These are phyloP conservation scores for Anser brachyrhynchus DNA, from an alignment of 2,113 vertebrate genomes.

Conservation along the genomic window DNA sequence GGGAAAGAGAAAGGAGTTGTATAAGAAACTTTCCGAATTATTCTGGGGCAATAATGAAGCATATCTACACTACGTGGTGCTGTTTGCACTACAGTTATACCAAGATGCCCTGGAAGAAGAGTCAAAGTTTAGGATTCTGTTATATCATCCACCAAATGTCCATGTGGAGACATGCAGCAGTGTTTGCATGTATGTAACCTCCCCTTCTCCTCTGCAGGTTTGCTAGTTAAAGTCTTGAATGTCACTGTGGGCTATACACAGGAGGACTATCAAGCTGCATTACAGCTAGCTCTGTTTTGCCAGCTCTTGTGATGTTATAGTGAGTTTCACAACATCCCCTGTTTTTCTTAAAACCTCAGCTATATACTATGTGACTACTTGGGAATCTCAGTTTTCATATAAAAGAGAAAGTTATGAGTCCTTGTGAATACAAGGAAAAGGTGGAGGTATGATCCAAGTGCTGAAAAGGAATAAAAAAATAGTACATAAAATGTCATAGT, in stretches of 20 bases:
- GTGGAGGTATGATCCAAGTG: neutral
- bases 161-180: fast-evolving
- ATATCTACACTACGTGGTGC: neutral
- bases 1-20: neutral
- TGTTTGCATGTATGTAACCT: neutral
- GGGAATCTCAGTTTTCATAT: neutral
- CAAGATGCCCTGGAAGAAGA: neutral
- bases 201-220: neutral
- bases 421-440: neutral
- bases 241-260: neutral
- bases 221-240: neutral
- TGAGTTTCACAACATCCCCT: neutral
- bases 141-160: neutral
- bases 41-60: neutral
- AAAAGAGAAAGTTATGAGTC: neutral
- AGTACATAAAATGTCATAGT: neutral
- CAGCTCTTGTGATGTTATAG: neutral
- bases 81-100: neutral
- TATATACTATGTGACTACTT: neutral
- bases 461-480: neutral
- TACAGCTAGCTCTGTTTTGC: neutral
- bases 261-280: neutral
- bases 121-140: neutral
- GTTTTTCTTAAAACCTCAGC: neutral
- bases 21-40: neutral